Conservation (phyloP, 2,797 vertebrate genomes). For the Morelia viridis region DNA sequence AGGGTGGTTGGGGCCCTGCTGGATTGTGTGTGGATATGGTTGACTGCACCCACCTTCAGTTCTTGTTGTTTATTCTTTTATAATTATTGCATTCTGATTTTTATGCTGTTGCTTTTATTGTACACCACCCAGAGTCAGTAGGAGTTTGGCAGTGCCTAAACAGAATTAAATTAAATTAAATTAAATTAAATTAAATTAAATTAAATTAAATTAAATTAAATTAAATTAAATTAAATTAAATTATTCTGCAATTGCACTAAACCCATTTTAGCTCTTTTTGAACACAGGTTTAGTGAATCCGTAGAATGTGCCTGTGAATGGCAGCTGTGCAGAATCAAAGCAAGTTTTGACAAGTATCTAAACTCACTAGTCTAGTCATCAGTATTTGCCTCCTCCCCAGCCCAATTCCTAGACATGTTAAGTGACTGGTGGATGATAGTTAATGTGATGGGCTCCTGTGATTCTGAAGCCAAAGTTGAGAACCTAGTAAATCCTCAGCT, state of each 20-base stretch:
- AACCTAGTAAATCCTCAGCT: not conserved
- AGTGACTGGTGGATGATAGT: not conserved
- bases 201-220: too few relatives aligned
- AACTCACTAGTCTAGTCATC: not conserved
- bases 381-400: not conserved
- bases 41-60: not conserved
- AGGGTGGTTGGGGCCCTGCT: not conserved
- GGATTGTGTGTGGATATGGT: not conserved
- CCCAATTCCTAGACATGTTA: not conserved
- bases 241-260: not conserved
- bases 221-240: not conserved
- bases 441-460: not conserved
- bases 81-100: not conserved
- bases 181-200: too few relatives aligned
- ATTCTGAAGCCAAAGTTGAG: not conserved
- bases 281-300: not conserved
- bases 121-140: not conserved
- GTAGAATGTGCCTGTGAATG: not conserved
- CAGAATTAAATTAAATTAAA: not conserved
- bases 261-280: not conserved
- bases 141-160: not conserved
- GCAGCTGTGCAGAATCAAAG: not conserved
- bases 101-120: not conserved
- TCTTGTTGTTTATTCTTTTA: not conserved
- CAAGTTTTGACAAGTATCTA: not conserved